Conservation (phyloP, 2,113 vertebrate genomes). For the Campylomormyrus tamandua region DNA sequence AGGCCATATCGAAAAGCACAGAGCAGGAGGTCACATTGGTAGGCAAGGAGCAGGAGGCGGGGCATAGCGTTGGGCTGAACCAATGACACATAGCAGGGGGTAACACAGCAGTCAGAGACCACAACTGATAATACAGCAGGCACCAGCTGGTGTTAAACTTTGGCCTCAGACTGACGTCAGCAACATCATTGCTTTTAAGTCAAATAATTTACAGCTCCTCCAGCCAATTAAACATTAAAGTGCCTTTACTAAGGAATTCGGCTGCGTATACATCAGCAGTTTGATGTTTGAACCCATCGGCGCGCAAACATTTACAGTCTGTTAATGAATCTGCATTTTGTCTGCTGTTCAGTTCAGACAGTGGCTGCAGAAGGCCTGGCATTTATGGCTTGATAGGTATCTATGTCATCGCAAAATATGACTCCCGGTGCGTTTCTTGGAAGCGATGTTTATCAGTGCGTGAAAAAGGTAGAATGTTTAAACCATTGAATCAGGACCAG, state of each 20-base stretch:
- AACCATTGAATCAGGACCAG: not conserved
- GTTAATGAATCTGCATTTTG: not conserved
- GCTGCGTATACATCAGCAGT: not conserved
- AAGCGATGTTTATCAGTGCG: not conserved
- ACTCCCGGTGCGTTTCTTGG: not conserved
- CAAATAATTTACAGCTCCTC: not conserved
- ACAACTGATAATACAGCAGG: not conserved
- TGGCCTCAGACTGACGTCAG: not conserved
- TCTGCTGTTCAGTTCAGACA: not conserved
- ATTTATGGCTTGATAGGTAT: not conserved
- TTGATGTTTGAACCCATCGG: not conserved
- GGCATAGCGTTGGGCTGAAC: not conserved
- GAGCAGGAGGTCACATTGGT: not conserved
- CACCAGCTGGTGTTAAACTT: not conserved
- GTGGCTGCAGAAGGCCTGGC: not conserved
- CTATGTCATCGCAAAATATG: not conserved
- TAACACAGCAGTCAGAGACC: not conserved
- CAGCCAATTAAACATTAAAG: not conserved
- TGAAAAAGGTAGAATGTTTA: not conserved
- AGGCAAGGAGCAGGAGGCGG: not conserved
- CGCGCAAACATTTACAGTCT: not conserved
- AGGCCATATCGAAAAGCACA: not conserved
- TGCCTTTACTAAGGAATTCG: not conserved
- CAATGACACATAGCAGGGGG: not conserved
- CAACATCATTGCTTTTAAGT: not conserved